A percentile compares a stretch with the other conserved stretches of the same genome.
Evolutionary conservation across 2,113 vertebrate species (phyloP).

Genomic region (Euleptes europaea): DNA sequence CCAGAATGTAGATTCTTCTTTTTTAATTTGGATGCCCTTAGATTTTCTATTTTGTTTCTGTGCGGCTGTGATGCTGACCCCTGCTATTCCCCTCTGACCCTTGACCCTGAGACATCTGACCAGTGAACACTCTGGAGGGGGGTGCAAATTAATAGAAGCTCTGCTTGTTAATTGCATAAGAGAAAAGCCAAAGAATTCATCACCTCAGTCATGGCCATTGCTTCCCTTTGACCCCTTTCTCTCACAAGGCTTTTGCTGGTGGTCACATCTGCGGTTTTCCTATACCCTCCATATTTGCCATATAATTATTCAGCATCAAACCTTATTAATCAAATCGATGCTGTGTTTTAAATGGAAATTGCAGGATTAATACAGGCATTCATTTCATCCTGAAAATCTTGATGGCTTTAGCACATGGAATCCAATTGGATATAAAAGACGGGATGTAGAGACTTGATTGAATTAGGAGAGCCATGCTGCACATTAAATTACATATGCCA

Average conservation of each 20-base stretch:
- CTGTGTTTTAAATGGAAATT: slow-evolving; percentile 99
- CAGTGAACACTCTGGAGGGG: slow-evolving; percentile 91
- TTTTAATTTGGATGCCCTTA: slow-evolving; percentile 79
- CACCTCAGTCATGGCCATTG: slow-evolving; percentile 99
- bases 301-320: slow-evolving; percentile 99
- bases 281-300: slow-evolving; percentile 89
- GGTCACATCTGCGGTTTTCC: slow-evolving; percentile 97
- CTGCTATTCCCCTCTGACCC: slow-evolving; percentile 91
- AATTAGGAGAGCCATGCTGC: slow-evolving; percentile 89
- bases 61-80: slow-evolving; percentile 89
- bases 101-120: slow-evolving; percentile 97
- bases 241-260: slow-evolving; percentile 92
- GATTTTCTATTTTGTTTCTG: slow-evolving; percentile 77
- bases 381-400: slow-evolving; percentile 98
- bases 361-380: slow-evolving; percentile 99
- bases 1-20: slow-evolving; percentile 59
- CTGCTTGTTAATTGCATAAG: slow-evolving; percentile 99
- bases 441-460: slow-evolving; percentile 92
- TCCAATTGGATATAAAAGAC: slow-evolving; percentile 99
- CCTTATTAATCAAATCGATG: slow-evolving; percentile 99
- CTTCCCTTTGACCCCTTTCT: slow-evolving; percentile 96
- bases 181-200: slow-evolving; percentile 97
- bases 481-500: slow-evolving; percentile 89
- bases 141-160: slow-evolving; percentile 98
- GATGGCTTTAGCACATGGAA: slow-evolving; percentile 97